Evolutionary conservation across 2,888 invertebrate species (phyloP).

Genomic region (Heliconius sara): DNA sequence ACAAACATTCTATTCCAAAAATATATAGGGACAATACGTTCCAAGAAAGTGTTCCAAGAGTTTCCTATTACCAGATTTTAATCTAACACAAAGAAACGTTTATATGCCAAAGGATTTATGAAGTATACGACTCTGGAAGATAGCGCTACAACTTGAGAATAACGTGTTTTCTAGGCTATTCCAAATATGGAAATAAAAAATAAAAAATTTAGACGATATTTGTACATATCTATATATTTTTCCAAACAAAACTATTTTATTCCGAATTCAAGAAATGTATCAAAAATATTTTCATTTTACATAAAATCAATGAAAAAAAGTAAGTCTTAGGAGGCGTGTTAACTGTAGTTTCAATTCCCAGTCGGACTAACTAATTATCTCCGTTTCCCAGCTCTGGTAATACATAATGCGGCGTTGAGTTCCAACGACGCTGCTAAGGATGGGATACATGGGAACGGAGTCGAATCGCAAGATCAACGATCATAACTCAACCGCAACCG

Average conservation of each 20-base stretch:
- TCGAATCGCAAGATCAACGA: not conserved
- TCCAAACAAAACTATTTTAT: no score
- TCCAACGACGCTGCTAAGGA: not conserved
- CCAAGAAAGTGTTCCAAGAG: slow-evolving; percentile 15
- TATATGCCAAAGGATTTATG: slow-evolving; percentile 3
- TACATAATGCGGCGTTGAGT: no score
- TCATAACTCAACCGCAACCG: no score
- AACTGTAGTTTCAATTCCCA: no score
- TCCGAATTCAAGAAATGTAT: no score
- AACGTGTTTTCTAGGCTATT: not conserved
- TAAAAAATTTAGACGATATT: no score
- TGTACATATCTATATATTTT: no score
- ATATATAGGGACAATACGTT: not conserved
- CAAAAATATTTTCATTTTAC: no score
- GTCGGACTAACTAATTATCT: no score
- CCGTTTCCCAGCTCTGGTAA: no score
- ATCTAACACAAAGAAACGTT: slow-evolving; percentile 2
- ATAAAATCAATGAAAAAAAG: no score
- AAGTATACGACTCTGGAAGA: not conserved
- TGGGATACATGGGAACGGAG: not conserved
- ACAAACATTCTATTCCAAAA: not conserved
- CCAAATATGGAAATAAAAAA: not conserved
- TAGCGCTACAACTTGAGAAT: not conserved
- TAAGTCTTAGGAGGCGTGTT: no score
- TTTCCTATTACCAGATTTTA: slow-evolving; percentile 5